Base-by-base conservation (phyloP, 2,113 vertebrate genomes). In the Archilochus colubris region DNA sequence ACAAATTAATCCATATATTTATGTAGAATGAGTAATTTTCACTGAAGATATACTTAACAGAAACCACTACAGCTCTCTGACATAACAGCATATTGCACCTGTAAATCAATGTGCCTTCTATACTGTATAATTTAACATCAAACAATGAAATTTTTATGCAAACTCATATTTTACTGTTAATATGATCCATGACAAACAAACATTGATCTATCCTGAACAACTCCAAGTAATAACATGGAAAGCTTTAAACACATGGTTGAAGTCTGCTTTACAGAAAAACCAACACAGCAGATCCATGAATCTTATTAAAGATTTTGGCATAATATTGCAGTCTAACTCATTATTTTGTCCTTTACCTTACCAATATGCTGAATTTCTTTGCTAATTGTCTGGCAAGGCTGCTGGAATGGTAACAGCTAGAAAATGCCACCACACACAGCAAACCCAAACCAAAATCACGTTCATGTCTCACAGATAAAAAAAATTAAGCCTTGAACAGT, bases 21-120 rank as follows among this genome's bases (percentile, higher is more conserved):
- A 88, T 31, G 22, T 61, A 69, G 43, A 86, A 85, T 43, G 44
- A 95, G 14, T 54, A 88, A 85, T 27, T 30, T 44, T 69, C 36
- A 80, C 38, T 57, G 62, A 76, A 91, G 83, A 84, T 58, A 72
- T 64, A 69, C 61, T 90, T 88, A 95, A 76, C 66, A 95, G 82
- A 93, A 91, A 54, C 48, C 72, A 90, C 51, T 30, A 84, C n/a
- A 75, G 57, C 23, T 36, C 30, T 79, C 50, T 85, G 85, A 63
- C 85, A 84, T 27, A 76, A 61, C 18, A 51, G 31, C 27, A 30
- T 30, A 80, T 92, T 83, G 43, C 43, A 88, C 24, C 51, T 94
- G 68, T 30, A 77, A 89, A 93, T 92, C 22, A 2, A 54, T 61
- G 43, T 40, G 8, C 38, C 61, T 91, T 81, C 78, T 58, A 58